Conservation (phyloP, 37 sponge, comb jelly and placozoan genomes). For the Sycon ciliatum region DNA sequence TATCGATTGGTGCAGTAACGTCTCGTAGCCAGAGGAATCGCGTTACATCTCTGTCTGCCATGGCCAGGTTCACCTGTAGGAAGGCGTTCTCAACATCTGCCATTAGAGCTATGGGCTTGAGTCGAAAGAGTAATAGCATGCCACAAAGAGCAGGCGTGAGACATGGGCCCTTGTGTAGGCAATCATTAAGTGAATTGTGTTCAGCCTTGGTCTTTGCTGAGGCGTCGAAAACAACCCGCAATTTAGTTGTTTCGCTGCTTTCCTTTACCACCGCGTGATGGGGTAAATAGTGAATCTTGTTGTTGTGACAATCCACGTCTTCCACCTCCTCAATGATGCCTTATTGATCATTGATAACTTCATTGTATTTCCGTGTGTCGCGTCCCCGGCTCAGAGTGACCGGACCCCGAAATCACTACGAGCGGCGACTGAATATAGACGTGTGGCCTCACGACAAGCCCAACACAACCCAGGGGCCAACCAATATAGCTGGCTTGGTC, state of each 20-base stretch:
- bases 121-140: constrained; percentile 29
- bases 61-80: constrained; percentile 29
- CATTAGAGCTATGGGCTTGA: constrained; percentile 20
- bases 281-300: constrained; percentile 37
- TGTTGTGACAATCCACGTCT: too few relatives aligned
- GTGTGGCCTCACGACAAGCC: too few relatives aligned
- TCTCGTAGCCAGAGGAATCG: constrained; percentile 50
- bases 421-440: too few relatives aligned
- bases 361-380: too few relatives aligned
- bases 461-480: too few relatives aligned
- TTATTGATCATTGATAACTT: too few relatives aligned
- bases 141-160: constrained; percentile 39
- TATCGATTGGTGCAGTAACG: constrained; percentile 1
- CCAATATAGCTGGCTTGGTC: too few relatives aligned
- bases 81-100: constrained; percentile 52
- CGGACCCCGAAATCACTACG: too few relatives aligned
- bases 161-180: constrained; percentile 34
- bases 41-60: constrained; percentile 29
- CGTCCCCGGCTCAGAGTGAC: too few relatives aligned
- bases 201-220: constrained; percentile 31
- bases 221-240: constrained; percentile 36
- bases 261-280: constrained; percentile 41
- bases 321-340: too few relatives aligned
- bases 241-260: constrained; percentile 42
- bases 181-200: constrained; percentile 36